These are phyloP conservation scores for Oophaga sylvatica DNA, from an alignment of 2,797 vertebrate species.

Conservation along the genomic window DNA sequence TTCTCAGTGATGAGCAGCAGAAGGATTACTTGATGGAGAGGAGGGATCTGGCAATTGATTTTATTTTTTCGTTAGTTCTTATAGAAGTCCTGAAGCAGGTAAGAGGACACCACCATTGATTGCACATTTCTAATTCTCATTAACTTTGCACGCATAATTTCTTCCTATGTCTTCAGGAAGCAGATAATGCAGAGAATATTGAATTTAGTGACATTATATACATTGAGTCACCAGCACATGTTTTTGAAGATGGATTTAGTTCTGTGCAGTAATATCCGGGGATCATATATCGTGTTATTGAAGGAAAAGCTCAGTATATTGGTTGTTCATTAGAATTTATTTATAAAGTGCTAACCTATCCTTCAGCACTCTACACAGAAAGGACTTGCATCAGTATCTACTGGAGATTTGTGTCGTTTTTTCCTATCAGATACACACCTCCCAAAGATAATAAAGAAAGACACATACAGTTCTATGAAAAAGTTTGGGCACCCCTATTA, in stretches of 20 bases:
- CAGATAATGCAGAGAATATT: constrained; percentile 18
- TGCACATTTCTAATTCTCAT: constrained; percentile 16
- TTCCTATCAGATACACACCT: background rate
- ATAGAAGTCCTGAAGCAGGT: constrained; percentile 99
- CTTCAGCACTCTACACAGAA: background rate
- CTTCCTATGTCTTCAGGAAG: constrained; percentile 44
- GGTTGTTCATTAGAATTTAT: background rate
- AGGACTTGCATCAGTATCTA: background rate
- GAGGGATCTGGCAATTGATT: constrained; percentile 97
- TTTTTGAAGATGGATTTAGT: constrained; percentile 15
- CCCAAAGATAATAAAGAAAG: too few relatives aligned
- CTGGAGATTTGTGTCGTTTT: background rate
- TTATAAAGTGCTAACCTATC: background rate
- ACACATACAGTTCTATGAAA: too few relatives aligned
- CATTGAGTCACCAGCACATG: constrained; percentile 33
- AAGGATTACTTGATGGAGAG: constrained; percentile 97
- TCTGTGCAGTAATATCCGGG: background rate
- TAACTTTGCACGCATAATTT: background rate
- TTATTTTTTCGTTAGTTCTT: constrained; percentile 97
- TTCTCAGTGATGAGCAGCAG: constrained; percentile 94
- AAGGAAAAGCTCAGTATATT: background rate
- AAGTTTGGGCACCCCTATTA: too few relatives aligned
- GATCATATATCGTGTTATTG: constrained; percentile 1
- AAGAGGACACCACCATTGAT: constrained; percentile 61
- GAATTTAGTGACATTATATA: constrained; percentile 36